Evolutionary conservation across 2,888 invertebrate species (phyloP).

Genomic region (Poecilobothrus nobilitatus): DNA sequence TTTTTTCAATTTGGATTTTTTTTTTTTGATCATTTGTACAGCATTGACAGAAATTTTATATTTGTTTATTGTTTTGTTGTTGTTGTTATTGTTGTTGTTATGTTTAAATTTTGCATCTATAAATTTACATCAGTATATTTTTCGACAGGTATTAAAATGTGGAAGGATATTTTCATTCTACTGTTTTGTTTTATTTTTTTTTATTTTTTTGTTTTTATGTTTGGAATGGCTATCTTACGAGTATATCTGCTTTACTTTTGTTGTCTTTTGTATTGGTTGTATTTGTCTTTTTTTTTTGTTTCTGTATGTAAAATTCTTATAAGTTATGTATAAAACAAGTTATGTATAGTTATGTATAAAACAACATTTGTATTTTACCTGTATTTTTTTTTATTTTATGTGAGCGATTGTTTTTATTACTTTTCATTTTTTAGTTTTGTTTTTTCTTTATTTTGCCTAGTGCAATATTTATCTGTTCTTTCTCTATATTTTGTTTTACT

Average conservation of each 20-base stretch:
- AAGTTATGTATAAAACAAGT: too few relatives aligned
- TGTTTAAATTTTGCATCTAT: background rate
- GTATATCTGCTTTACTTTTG: background rate
- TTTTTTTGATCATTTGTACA: too few relatives aligned
- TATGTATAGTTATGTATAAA: background rate
- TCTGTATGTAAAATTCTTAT: too few relatives aligned
- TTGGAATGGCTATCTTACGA: background rate
- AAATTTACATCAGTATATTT: background rate
- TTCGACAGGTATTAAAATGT: conserved; percentile 1
- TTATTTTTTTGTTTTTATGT: background rate
- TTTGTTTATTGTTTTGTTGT: background rate
- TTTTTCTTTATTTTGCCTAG: background rate
- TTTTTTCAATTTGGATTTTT: too few relatives aligned
- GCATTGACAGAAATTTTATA: too few relatives aligned
- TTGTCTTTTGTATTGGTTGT: background rate
- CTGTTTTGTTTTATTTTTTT: too few relatives aligned
- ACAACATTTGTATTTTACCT: too few relatives aligned
- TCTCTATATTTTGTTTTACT: too few relatives aligned
- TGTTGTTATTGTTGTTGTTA: background rate
- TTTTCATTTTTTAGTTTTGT: background rate
- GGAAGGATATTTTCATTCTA: background rate
- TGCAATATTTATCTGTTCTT: too few relatives aligned
- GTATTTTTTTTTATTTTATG: background rate
- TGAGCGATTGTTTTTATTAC: background rate
- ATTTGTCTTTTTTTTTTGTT: background rate